Evolutionary conservation across 2,797 vertebrate species (phyloP), one percentile per base, ranked within the genome.

Genomic region (Pseudochaenichthys georgianus): DNA sequence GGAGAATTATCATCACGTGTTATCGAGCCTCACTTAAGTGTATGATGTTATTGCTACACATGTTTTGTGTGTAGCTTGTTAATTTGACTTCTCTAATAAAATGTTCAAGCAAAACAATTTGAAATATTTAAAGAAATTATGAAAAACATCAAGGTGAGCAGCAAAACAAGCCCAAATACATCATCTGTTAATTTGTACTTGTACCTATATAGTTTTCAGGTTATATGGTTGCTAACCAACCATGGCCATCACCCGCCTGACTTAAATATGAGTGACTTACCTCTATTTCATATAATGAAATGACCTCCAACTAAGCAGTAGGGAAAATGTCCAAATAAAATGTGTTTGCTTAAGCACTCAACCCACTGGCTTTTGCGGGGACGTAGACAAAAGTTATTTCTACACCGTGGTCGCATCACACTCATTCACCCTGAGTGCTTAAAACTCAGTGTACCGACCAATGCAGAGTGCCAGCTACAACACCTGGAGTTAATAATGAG

Each of bases 401-500:
- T 55, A 68, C 66, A 73, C 71, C 72, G 59, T 73, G 78, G 76
- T 84, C 75, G 75, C 67, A 77, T 84, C 72, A 73, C 47, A 61
- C 50, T 85, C 79, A 86, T 82, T 89, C 82, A 83, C 51, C 67
- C 58, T 61, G 63, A 80, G 78, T 84, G 76, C 72, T 85, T 72
- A 46, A 79, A 87, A 53, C 50, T 19, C 9, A 2, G 73, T 64
- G 61, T 73, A 80, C 79, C 76, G 60, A 89, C 80, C 82, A 73
- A 74, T 70, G 60, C 64, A 31, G 74, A 54, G 65, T 77, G 76
- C 87, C 90, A 89, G 77, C 62, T 55, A 66, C 55, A 60, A 86
- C 87, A 89, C 81, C 86, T 92, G 91, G 82, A 90, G 42, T 88
- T 67, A 91, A 92, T 93, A 92, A 90, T 70, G 57, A 84, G 72